phyloP scores from a whole-genome alignment of 2,888 invertebrate species.

The Ochropleura leucogaster region DNA sequence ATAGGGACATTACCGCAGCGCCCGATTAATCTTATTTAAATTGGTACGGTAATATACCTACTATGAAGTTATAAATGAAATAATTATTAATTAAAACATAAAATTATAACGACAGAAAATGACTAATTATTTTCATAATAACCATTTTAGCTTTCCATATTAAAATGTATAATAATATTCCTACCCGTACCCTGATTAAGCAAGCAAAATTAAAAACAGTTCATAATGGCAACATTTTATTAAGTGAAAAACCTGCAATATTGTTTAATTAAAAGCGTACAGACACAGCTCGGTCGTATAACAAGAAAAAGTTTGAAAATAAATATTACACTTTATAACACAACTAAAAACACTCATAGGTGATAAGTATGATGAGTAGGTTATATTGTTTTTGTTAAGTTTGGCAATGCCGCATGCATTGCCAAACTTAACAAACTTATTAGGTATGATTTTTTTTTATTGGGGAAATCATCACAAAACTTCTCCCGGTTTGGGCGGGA shows the following conservation, averaged over 20 bases:
- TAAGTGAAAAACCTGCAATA: conserved; percentile 33
- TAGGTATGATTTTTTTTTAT: too few species aligned
- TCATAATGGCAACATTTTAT: conserved; percentile 38
- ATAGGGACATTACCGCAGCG: not conserved
- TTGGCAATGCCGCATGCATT: too few species aligned
- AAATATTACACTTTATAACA: too few species aligned
- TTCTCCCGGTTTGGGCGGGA: too few species aligned
- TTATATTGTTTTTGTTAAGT: too few species aligned
- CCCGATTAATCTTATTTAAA: conserved; percentile 11
- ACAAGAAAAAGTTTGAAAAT: not conserved
- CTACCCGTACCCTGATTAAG: conserved; percentile 24
- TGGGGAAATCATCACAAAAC: too few species aligned
- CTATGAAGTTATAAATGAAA: conserved; percentile 12
- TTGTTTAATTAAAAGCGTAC: conserved; percentile 53
- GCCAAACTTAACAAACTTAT: too few species aligned
- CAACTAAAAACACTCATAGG: too few species aligned
- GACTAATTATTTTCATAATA: conserved; percentile 26
- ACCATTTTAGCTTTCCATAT: conserved; percentile 15
- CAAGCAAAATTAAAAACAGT: conserved; percentile 55
- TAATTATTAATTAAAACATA: not conserved
- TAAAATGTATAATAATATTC: conserved; percentile 28
- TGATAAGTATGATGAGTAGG: too few species aligned
- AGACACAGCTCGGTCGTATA: conserved; percentile 17
- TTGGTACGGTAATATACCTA: not conserved
- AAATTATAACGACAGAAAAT: not conserved